Base-by-base conservation (phyloP, 2,888 invertebrate species). In the Frankliniella fusca region DNA sequence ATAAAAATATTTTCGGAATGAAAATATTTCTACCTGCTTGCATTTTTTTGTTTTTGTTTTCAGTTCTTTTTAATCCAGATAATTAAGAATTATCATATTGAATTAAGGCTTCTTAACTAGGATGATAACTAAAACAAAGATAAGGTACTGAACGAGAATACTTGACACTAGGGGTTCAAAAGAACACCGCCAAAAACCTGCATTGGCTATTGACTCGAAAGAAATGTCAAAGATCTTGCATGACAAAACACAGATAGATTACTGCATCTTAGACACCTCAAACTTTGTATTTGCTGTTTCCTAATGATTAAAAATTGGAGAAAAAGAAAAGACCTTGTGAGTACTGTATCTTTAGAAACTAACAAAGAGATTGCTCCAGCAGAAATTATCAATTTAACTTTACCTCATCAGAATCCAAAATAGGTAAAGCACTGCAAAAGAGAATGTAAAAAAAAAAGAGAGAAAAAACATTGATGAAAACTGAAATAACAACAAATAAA, bases 201-300 rank as follows among this genome's bases (percentile, higher is more conserved):
- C 7, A 76, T 27, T 12, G 27, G 10, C 12, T 8, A 12, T 76
- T 76, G 23, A 76, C 27, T 23, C 10, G 12, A 8, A 23, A 61
- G n/a, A 61, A 11, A 61, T 15, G n/a, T 18, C 54, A 61, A 20
- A 18, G 7, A 11, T 61, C 18, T 15, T 11, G 38, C 38, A 38
- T 54, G 12, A 54, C 20, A 5, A 54, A 54, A 20, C 20, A 15
- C 27, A 81, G 27, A 80, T 82, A 81, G 27, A 80, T 82, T 87
- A 95, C 90, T 95, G 95, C 95, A 95, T 95, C 89, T 95, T 95
- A 81, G 94, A 95, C 84, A 95, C 93, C 90, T 95, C 95, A 88
- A 95, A 95, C 88, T 94, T 93, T 3, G 95, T 94, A 86, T 93
- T 94, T 86, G 95, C 93, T 82, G 95, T 92, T 89, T 95, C 95